Base-by-base conservation (phyloP, 2,888 invertebrate species). In the Leuctra nigra region DNA sequence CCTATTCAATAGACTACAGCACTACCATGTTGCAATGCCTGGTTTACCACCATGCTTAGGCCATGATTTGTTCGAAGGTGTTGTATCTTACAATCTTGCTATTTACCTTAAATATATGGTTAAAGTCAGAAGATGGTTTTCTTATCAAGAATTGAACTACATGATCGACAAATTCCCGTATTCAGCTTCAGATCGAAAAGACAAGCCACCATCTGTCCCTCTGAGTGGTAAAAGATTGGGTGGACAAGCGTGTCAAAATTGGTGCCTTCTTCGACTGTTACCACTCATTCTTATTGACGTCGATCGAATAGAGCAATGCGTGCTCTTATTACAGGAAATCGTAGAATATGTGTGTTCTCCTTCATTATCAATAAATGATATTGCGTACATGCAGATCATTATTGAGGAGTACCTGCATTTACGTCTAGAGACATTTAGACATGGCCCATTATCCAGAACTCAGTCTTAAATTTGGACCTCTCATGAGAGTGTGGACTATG, bases 401-500 rank as follows among this genome's bases (percentile, higher is more conserved):
- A 48, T 48, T 18, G 48, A 48, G 25, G 48, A 48, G 16, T 48
- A 48, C 29, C 4, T 48, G n/a, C 33, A 33, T 25, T 16, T 24
- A 25, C 48, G 48, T 24, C n/a, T 48, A 25, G 29, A 7, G 6
- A 18, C 55, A 55, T 35, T 36, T 50, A 36, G 48, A 36, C 35
- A 7, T 55, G 16, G 24, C 38, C 13, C 55, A 55, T 23, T 55
- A 55, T 18, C 55, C 55, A 33, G 36, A 48, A 16, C 38, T 55
- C 3, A 48, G 33, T 23, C 20, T 47, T 4, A 2, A 33, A 36
- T 55, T 50, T 55, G 55, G 55, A 2, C 50, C 55, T 3, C 50
- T 50, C 2, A 50, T 55, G 35, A 33, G 36, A 47, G 39, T 46
- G 13, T 55, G 50, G 55, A 55, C 55, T 14, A 50, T 50, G 48